Conservation (phyloP, 2,113 vertebrate species). For the Jacana jacana region DNA sequence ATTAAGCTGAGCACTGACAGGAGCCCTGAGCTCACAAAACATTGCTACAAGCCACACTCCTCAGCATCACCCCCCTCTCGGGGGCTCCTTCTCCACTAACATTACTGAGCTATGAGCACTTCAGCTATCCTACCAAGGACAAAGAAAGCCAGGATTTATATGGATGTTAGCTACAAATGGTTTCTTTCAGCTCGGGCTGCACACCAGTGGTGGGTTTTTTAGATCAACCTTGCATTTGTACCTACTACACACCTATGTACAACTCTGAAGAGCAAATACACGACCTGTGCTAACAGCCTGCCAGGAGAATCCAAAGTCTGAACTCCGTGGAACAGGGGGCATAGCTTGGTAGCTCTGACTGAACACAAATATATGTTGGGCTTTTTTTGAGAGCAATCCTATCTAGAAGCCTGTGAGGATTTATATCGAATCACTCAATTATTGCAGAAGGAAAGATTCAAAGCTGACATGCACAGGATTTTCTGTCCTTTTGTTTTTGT, state of each 20-base stretch:
- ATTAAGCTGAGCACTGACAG: background rate
- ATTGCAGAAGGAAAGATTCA: background rate
- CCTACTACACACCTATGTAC: background rate
- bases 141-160: background rate
- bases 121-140: background rate
- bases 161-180: background rate
- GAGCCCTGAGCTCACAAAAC: background rate
- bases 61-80: background rate
- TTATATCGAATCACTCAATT: background rate
- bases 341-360: background rate
- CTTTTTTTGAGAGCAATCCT: background rate
- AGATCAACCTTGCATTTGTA: background rate
- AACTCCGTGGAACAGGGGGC: background rate
- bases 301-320: background rate
- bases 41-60: background rate
- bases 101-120: background rate
- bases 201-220: background rate
- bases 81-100: background rate
- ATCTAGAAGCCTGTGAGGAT: background rate
- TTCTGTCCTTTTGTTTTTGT: background rate
- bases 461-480: background rate
- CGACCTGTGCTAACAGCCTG: background rate
- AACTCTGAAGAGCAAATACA: conserved; percentile 8
- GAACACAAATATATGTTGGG: background rate
- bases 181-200: background rate